phyloP scores from a whole-genome alignment of 1,140 invertebrate species.

The Drosophila punjabiensis region DNA sequence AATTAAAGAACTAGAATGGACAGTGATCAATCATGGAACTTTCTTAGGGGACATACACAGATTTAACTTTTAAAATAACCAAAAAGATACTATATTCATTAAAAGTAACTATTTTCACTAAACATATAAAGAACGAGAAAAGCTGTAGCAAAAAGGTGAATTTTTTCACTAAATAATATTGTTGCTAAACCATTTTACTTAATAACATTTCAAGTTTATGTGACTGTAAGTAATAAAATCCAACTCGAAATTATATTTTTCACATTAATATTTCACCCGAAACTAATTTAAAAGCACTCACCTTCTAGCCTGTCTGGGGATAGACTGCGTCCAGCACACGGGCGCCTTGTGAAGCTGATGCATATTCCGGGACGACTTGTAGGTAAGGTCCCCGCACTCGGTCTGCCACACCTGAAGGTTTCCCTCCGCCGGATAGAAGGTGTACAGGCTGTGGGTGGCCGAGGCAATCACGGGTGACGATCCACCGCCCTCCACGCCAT shows the following conservation, averaged over 20 bases:
- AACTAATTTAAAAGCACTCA: constrained; percentile 50
- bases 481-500: constrained; percentile 55
- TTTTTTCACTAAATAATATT: neutral
- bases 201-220: no score
- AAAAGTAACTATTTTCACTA: no score
- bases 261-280: no score
- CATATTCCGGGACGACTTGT: constrained; percentile 83
- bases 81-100: no score
- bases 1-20: constrained; percentile 10
- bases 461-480: constrained; percentile 81
- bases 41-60: neutral
- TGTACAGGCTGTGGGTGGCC: constrained; percentile 82
- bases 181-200: no score
- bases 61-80: neutral
- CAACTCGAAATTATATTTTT: no score
- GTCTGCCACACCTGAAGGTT: constrained; percentile 84
- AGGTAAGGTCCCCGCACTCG: constrained; percentile 80
- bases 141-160: no score
- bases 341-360: constrained; percentile 83
- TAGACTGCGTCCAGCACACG: constrained; percentile 85
- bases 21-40: no score
- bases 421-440: constrained; percentile 84
- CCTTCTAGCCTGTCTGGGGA: constrained; percentile 85
- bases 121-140: neutral
- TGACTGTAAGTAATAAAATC: neutral